Percentiles rank a stretch among this genome's conserved stretches.
phyloP scores from a whole-genome alignment of 2,888 invertebrate genomes.

The Coelopa pilipes region DNA sequence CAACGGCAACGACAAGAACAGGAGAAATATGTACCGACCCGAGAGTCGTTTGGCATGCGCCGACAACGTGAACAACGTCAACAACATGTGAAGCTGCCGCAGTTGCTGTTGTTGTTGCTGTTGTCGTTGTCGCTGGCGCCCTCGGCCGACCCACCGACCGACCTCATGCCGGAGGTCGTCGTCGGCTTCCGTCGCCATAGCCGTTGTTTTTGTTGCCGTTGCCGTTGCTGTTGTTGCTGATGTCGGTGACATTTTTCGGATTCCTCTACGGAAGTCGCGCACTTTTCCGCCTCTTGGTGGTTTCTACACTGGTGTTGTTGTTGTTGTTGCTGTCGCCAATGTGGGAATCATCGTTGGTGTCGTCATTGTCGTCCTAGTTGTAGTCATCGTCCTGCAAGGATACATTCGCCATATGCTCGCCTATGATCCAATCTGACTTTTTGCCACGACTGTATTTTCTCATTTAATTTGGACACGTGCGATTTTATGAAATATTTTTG shows the following conservation, averaged over 20 bases:
- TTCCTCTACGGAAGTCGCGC: background rate
- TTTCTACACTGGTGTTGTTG: slow-evolving; percentile 35
- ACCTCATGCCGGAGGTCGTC: background rate
- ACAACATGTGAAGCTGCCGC: too few species aligned
- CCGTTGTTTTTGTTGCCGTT: background rate
- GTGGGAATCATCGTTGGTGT: too few species aligned
- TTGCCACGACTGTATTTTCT: too few species aligned
- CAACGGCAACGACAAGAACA: background rate
- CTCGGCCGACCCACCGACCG: background rate
- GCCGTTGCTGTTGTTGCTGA: background rate
- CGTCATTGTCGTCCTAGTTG: too few species aligned
- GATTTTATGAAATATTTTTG: too few species aligned
- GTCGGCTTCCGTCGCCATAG: slow-evolving; percentile 23
- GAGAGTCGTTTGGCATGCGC: background rate
- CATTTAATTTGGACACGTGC: too few species aligned
- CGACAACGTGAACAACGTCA: too few species aligned
- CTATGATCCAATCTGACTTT: too few species aligned
- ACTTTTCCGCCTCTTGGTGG: slow-evolving; percentile 8
- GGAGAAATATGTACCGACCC: background rate
- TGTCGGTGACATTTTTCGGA: background rate
- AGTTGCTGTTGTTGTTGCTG: too few species aligned
- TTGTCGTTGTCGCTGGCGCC: background rate
- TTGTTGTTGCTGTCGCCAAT: too few species aligned
- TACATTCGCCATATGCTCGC: too few species aligned
- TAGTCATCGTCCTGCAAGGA: too few species aligned